phyloP scores from a whole-genome alignment of 2,888 invertebrate species.

The Coecobrya sp. region DNA sequence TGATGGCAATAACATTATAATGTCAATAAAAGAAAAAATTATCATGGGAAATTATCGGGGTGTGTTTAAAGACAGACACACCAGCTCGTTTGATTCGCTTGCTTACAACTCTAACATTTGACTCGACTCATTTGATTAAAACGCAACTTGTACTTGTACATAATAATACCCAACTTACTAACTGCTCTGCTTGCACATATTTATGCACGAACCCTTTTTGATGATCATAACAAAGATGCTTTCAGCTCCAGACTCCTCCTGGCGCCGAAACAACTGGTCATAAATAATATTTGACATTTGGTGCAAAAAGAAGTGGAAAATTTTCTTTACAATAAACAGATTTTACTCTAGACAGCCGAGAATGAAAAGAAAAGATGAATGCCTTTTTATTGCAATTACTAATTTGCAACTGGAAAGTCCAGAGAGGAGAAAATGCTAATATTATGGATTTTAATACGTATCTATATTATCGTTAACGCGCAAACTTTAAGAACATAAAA shows the following conservation, averaged over 20 bases:
- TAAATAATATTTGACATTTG: slow-evolving; percentile 80
- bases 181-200: slow-evolving; percentile 15
- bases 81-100: slow-evolving; percentile 23
- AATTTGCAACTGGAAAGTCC: slow-evolving; percentile 67
- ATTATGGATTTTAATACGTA: slow-evolving; percentile 25
- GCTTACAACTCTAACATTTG: neutral
- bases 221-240: neutral
- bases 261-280: slow-evolving; percentile 74
- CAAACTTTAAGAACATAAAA: neutral
- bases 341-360: neutral
- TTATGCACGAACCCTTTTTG: slow-evolving; percentile 10
- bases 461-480: slow-evolving; percentile 18
- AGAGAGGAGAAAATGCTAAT: slow-evolving; percentile 45
- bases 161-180: neutral
- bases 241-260: slow-evolving; percentile 60
- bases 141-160: neutral
- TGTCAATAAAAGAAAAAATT: slow-evolving; percentile 61
- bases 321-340: slow-evolving; percentile 58
- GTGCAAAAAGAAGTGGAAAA: slow-evolving; percentile 61
- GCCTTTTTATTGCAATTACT: slow-evolving; percentile 51
- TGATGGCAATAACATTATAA: slow-evolving; percentile 58
- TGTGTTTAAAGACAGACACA: slow-evolving; percentile 21
- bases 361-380: slow-evolving; percentile 21
- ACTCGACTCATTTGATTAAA: slow-evolving; percentile 4
- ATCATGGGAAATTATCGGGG: slow-evolving; percentile 67